Evolutionary conservation across 2,888 invertebrate genomes (phyloP), one percentile per base, ranked within the genome.

Genomic region (Carterocephalus palaemon): DNA sequence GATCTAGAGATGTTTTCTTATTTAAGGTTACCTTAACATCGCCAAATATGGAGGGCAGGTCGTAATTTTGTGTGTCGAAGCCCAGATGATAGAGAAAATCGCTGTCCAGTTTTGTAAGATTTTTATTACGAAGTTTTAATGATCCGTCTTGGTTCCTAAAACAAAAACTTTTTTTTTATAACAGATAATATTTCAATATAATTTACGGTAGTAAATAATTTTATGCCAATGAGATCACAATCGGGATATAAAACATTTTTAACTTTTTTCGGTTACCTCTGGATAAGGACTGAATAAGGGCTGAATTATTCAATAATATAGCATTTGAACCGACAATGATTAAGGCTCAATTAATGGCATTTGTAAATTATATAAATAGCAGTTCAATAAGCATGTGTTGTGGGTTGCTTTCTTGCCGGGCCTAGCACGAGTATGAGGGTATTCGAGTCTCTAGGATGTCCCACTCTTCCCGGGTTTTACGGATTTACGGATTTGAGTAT

Each of bases 81-180:
- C 89, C 90, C 32, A 92, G 60, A 55, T 92, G 92, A 60, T 91
- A 91, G 12, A 92, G 62, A 3, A 88, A 68, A 53, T 91, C 91
- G 0, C 55, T 49, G 0, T 79, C 57, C 23, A 84, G 52, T 1
- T 67, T 61, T 3, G 57, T 52, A 1, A 90, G 68, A 47, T 90
- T 72, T 0, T 81, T 71, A 51, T 91, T 91, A 1, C 62, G 62
- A 3, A 89, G 60, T 1, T 61, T 62, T 2, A 89, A 56, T 0
- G 75, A 72, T 0, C 88, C 89, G 48, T 89, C 84, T 1, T 63
- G 51, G 46, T 85, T 83, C 55, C 88, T 88, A 56, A 3, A 67
- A 68, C 29, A 19, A 46, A 29, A 1, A n/a, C n/a, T n/a, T n/a
- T n/a, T n/a, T n/a, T n/a, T n/a, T 19, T 32, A 33, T 12, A 19